Conservation (phyloP, 2,797 vertebrate genomes). For the Nannoperca australis region DNA sequence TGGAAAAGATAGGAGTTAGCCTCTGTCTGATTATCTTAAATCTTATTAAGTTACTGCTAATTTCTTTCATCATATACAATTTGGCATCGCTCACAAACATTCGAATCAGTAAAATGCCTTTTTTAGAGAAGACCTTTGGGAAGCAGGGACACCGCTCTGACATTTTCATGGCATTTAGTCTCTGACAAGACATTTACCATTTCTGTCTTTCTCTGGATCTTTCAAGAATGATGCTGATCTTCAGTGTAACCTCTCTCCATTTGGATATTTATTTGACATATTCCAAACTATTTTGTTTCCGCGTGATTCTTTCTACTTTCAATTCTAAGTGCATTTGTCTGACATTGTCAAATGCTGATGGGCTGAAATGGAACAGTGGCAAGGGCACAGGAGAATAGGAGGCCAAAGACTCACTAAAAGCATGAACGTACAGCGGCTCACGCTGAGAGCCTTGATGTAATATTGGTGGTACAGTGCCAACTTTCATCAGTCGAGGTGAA, state of each 20-base stretch:
- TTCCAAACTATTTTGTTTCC: conserved; percentile 63
- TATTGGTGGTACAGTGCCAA: conserved; percentile 63
- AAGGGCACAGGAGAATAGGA: conserved; percentile 47
- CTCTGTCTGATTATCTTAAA: conserved; percentile 36
- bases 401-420: conserved; percentile 64
- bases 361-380: conserved; percentile 52
- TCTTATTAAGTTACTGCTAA: conserved; percentile 42
- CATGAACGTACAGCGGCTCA: conserved; percentile 22
- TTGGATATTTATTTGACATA: conserved; percentile 66
- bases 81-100: conserved; percentile 28
- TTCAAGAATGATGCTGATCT: conserved; percentile 65
- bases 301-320: conserved; percentile 41
- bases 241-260: conserved; percentile 53
- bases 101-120: conserved; percentile 27
- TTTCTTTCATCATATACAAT: conserved; percentile 23
- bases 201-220: conserved; percentile 50
- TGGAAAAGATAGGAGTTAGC: conserved; percentile 26
- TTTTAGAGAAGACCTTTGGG: conserved; percentile 46
- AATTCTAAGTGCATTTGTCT: conserved; percentile 59
- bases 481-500: conserved; percentile 74
- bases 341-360: conserved; percentile 70
- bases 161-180: conserved; percentile 82
- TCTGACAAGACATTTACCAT: conserved; percentile 47
- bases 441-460: conserved; percentile 63
- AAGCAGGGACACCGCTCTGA: conserved; percentile 55